phyloP scores from a whole-genome alignment of 2,113 vertebrate genomes.

The Scophthalmus maximus region DNA sequence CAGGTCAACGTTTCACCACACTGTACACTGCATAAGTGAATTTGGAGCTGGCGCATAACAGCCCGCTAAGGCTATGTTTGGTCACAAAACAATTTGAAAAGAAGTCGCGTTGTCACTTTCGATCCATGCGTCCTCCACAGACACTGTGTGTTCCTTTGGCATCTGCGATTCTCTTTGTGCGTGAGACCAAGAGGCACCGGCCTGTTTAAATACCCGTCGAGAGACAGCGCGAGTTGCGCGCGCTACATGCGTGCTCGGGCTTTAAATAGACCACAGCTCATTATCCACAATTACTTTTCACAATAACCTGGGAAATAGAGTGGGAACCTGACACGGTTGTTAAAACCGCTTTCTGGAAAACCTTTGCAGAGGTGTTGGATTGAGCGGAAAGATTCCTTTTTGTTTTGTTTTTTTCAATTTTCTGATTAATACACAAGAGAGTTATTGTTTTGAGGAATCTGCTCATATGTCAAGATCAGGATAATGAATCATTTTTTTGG shows the following conservation, averaged over 20 bases:
- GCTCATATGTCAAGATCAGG: constrained; percentile 47
- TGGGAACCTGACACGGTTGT: constrained; percentile 43
- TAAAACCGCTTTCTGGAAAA: constrained; percentile 55
- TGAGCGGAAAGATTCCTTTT: constrained; percentile 46
- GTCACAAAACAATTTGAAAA: neutral
- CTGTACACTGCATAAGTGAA: constrained; percentile 27
- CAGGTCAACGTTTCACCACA: constrained; percentile 39
- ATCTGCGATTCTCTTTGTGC: constrained; percentile 14
- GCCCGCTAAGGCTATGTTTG: constrained; percentile 9
- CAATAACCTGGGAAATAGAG: constrained; percentile 46
- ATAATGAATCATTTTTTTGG: too few species aligned
- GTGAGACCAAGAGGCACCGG: constrained; percentile 19
- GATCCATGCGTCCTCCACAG: constrained; percentile 1
- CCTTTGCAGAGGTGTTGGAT: constrained; percentile 36
- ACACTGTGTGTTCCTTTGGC: neutral
- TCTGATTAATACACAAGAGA: constrained; percentile 68
- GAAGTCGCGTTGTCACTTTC: constrained; percentile 12
- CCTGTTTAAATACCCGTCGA: constrained; percentile 42
- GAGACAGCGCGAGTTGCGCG: constrained; percentile 9
- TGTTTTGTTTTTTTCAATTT: too few species aligned
- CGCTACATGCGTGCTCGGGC: constrained; percentile 40
- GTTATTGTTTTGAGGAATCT: neutral
- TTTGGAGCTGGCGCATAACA: constrained; percentile 25
- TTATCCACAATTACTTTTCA: constrained; percentile 75
- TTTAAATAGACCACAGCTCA: constrained; percentile 77